Percentiles rank a stretch among this genome's conserved stretches.
These are phyloP conservation scores for Apamea monoglypha DNA, from an alignment of 2,888 invertebrate genomes.

Conservation along the genomic window DNA sequence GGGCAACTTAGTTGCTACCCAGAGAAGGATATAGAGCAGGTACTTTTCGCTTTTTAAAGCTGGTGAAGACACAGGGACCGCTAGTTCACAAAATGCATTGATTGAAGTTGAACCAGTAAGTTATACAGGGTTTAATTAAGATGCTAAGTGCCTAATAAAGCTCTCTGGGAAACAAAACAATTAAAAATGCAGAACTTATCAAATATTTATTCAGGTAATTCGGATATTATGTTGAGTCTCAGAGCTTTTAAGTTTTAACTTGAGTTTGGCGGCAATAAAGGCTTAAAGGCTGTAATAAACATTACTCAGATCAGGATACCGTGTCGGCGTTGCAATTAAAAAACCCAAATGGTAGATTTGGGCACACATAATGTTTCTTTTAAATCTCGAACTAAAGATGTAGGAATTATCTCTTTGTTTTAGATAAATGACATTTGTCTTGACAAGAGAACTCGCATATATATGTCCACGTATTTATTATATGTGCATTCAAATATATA, in stretches of 20 bases:
- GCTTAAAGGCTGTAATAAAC: slow-evolving; percentile 34
- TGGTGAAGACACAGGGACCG: background rate
- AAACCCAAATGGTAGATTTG: slow-evolving; percentile 9
- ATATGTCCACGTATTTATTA: background rate
- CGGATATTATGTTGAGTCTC: slow-evolving; percentile 20
- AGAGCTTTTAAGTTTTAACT: slow-evolving; percentile 32
- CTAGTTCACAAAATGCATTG: slow-evolving; percentile 36
- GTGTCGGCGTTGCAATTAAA: slow-evolving; percentile 19
- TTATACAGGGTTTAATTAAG: slow-evolving; percentile 31
- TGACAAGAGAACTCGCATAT: background rate
- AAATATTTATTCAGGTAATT: slow-evolving; percentile 43
- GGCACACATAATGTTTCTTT: slow-evolving; percentile 3
- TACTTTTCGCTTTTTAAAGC: background rate
- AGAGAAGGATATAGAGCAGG: background rate
- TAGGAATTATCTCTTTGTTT: background rate
- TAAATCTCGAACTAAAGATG: background rate
- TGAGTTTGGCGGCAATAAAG: slow-evolving; percentile 32
- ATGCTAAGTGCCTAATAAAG: slow-evolving; percentile 47
- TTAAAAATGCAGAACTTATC: slow-evolving; percentile 27
- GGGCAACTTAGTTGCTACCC: no score
- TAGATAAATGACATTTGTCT: background rate
- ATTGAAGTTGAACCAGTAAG: slow-evolving; percentile 36
- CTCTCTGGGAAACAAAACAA: slow-evolving; percentile 17
- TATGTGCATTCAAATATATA: background rate
- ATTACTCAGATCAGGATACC: slow-evolving; percentile 23